phyloP scores from a whole-genome alignment of 2,113 vertebrate species.

The Mesocricetus auratus region DNA sequence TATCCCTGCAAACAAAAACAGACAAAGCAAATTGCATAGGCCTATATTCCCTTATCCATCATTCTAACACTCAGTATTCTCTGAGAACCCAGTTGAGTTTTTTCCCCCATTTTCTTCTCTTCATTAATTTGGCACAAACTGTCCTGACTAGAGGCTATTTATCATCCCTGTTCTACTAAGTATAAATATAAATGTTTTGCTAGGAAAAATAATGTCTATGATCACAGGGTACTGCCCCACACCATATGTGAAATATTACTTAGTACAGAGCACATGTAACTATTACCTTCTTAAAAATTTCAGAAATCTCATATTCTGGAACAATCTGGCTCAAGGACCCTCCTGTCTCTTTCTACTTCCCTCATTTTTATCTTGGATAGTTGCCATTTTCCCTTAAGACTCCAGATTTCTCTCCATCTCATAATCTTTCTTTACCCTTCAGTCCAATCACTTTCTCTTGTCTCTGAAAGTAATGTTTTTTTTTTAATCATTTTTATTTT shows the following conservation, averaged over 20 bases:
- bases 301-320: background rate
- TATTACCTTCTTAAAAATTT: background rate
- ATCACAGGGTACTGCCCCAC: background rate
- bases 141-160: constrained; percentile 2
- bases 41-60: background rate
- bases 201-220: background rate
- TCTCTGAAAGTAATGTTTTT: background rate
- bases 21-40: background rate
- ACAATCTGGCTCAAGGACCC: background rate
- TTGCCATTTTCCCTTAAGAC: background rate
- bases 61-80: background rate
- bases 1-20: background rate
- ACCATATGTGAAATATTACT: background rate
- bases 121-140: constrained; percentile 43
- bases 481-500: no score
- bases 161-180: constrained; percentile 19
- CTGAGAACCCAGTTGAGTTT: background rate
- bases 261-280: background rate
- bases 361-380: background rate
- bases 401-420: background rate
- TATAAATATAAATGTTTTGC: constrained; percentile 42
- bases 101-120: background rate
- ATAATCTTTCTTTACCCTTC: background rate
- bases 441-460: background rate
- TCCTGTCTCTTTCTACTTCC: background rate